Conservation (phyloP, 2,797 vertebrate genomes). For the Glossophaga mutica region DNA sequence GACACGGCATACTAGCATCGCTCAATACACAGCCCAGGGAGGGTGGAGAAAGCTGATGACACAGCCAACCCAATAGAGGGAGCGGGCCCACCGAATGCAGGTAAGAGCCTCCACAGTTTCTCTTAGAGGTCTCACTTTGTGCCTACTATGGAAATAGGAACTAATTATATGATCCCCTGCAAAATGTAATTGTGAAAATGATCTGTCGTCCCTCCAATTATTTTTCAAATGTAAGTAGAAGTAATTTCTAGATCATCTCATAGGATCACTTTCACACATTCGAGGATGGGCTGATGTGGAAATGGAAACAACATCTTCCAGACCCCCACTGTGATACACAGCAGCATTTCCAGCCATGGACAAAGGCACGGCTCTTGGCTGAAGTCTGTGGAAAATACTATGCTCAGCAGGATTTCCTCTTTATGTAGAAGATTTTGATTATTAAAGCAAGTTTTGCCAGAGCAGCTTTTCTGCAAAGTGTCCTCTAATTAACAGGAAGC, state of each 20-base stretch:
- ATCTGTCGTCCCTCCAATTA: not conserved
- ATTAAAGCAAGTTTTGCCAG: constrained; percentile 12
- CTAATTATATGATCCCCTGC: not conserved
- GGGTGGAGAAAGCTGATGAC: not conserved
- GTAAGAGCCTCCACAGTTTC: not conserved
- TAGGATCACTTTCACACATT: not conserved
- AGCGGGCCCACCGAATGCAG: not conserved
- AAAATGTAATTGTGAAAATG: not conserved
- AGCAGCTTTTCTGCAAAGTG: not conserved
- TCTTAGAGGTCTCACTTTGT: not conserved
- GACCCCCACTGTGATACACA: not conserved
- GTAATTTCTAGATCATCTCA: not conserved
- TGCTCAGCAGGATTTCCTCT: constrained; percentile 58
- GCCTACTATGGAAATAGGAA: not conserved
- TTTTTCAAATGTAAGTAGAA: constrained; percentile 10
- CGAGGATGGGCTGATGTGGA: not conserved
- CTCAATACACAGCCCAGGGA: not conserved
- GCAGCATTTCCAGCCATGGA: not conserved
- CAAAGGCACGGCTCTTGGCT: not conserved
- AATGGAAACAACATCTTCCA: not conserved
- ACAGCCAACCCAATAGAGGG: not conserved
- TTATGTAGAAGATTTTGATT: constrained; percentile 35
- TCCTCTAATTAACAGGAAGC: constrained; percentile 61
- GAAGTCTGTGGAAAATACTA: constrained; percentile 20
- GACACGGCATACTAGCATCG: rapidly evolving